Evolutionary conservation across 1,140 invertebrate genomes (phyloP).

Genomic region (Elysia chlorotica): DNA sequence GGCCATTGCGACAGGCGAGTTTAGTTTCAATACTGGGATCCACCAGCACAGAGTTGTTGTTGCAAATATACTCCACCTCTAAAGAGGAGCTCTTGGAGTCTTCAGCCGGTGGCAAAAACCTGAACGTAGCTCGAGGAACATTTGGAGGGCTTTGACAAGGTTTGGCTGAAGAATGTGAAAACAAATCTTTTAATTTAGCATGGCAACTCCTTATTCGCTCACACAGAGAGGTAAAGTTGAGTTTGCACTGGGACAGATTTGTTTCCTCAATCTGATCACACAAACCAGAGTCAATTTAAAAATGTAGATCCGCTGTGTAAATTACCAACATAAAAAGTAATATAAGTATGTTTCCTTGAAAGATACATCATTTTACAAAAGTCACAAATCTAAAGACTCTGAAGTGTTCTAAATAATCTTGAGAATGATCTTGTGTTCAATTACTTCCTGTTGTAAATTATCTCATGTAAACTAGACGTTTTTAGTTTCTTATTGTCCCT

Average conservation of each 20-base stretch:
- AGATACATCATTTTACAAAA: too few relatives aligned
- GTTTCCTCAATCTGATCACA: background rate
- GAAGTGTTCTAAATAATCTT: too few relatives aligned
- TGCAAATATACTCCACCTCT: constrained; percentile 25
- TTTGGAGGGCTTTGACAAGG: constrained; percentile 30
- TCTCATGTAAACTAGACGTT: background rate
- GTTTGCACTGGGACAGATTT: background rate
- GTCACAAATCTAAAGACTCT: too few relatives aligned
- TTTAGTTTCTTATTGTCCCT: background rate
- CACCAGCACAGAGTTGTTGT: constrained; percentile 22
- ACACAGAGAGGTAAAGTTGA: background rate
- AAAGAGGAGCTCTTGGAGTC: too few relatives aligned
- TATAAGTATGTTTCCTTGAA: too few relatives aligned
- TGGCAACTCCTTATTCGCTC: background rate
- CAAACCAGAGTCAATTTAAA: too few relatives aligned
- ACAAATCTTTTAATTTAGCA: background rate
- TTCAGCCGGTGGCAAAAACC: too few relatives aligned
- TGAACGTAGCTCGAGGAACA: constrained; percentile 29
- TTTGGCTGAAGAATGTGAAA: constrained; percentile 17
- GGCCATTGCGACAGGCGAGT: constrained; percentile 29
- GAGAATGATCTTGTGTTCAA: too few relatives aligned
- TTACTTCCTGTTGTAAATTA: background rate
- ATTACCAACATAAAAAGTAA: too few relatives aligned
- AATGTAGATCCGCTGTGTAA: too few relatives aligned
- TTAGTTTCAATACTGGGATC: constrained; percentile 6